A percentile compares a stretch with the other conserved stretches of the same genome.
phyloP scores from a whole-genome alignment of 2,797 vertebrate genomes.

The Salarias fasciatus region DNA sequence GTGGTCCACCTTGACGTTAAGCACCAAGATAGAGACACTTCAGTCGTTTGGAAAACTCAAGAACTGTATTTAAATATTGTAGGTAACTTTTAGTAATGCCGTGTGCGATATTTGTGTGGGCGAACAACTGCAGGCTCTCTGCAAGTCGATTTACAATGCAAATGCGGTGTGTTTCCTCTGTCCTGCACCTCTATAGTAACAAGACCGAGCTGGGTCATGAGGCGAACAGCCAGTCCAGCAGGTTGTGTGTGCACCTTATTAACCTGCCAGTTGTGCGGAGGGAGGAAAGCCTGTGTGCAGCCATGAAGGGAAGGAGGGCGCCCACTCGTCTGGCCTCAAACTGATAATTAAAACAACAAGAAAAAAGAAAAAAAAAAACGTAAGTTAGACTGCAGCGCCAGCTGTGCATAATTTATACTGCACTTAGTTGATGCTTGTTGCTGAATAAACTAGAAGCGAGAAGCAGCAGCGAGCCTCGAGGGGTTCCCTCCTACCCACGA shows the following conservation, averaged over 20 bases:
- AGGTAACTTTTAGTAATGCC: too few relatives aligned
- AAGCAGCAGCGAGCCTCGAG: slow-evolving; percentile 3
- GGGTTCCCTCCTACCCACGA: slow-evolving; percentile 13
- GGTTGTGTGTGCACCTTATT: slow-evolving; percentile 25
- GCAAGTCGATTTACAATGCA: too few relatives aligned
- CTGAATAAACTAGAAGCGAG: slow-evolving; percentile 20
- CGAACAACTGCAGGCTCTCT: too few relatives aligned
- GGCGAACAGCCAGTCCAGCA: slow-evolving; percentile 13
- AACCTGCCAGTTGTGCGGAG: slow-evolving; percentile 13
- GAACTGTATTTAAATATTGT: too few relatives aligned
- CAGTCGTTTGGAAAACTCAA: too few relatives aligned
- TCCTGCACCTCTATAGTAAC: background rate
- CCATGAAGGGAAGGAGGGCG: too few relatives aligned
- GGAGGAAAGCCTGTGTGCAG: too few relatives aligned
- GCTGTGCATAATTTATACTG: slow-evolving; percentile 30
- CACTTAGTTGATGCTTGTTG: slow-evolving; percentile 26
- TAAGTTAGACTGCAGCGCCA: slow-evolving; percentile 20
- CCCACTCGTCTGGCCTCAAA: slow-evolving; percentile 36
- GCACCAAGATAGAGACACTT: background rate
- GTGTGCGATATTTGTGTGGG: too few relatives aligned
- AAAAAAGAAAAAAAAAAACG: slow-evolving; percentile 4
- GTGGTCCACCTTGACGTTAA: background rate
- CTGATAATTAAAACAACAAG: background rate
- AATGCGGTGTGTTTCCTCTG: background rate
- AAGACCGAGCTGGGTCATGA: slow-evolving; percentile 8